These are phyloP conservation scores for Hormaphis cornu DNA, from an alignment of 1,140 invertebrate species.

Conservation along the genomic window DNA sequence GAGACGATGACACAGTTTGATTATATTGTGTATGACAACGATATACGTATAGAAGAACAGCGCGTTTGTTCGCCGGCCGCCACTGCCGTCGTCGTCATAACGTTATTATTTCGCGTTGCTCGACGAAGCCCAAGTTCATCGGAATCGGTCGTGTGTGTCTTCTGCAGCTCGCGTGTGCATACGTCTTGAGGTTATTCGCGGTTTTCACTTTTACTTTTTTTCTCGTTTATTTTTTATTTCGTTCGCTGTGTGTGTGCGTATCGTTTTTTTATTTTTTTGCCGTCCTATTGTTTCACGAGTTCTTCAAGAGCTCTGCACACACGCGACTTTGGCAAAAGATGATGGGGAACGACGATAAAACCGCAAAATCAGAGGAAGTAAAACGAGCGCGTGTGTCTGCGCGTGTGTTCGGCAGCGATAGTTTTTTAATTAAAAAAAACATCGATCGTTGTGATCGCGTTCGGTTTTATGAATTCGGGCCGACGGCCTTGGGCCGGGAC, in stretches of 20 bases:
- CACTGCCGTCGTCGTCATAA: background rate
- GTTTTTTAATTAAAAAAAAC: conserved; percentile 3
- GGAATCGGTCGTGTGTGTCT: conserved; percentile 31
- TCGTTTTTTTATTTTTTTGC: background rate
- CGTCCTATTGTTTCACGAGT: background rate
- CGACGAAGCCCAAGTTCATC: conserved; percentile 29
- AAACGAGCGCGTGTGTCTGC: too few relatives aligned
- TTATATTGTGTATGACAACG: too few relatives aligned
- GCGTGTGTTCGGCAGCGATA: background rate
- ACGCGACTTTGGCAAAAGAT: too few relatives aligned
- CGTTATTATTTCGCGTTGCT: too few relatives aligned
- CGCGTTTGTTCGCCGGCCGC: background rate
- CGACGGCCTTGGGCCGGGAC: background rate
- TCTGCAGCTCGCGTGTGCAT: conserved; percentile 2
- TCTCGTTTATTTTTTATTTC: background rate
- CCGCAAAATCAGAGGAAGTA: conserved; percentile 3
- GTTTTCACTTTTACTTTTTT: conserved; percentile 28
- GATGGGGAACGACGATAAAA: too few relatives aligned
- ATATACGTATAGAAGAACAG: conserved; percentile 15
- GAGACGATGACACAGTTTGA: conserved; percentile 29
- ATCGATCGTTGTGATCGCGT: background rate
- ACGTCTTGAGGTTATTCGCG: conserved; percentile 19
- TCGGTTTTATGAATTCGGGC: background rate
- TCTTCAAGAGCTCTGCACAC: too few relatives aligned
- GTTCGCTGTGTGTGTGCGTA: background rate